Conservation (phyloP, 2,113 vertebrate genomes). For the Cnemophilus loriae region DNA sequence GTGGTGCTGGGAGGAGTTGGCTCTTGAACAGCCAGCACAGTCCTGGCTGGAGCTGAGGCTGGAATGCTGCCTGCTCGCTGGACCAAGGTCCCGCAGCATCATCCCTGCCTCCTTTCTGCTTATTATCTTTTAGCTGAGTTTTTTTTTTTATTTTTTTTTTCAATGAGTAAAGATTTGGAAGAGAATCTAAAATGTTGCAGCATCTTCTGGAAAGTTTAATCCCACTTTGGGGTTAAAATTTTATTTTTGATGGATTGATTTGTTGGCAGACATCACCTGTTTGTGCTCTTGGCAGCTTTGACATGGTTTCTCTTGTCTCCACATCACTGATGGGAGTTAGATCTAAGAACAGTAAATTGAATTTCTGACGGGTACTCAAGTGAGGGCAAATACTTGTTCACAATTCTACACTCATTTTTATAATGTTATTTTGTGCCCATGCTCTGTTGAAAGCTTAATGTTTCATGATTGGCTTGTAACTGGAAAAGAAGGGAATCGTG, state of each 20-base stretch:
- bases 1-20: neutral
- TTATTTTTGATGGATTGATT: neutral
- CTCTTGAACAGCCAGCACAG: neutral
- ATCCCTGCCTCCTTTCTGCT: neutral
- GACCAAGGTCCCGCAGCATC: neutral
- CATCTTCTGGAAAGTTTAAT: neutral
- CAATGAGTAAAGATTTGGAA: neutral
- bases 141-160: accelerated
- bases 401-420: neutral
- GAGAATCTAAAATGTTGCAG: neutral
- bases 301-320: neutral
- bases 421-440: neutral
- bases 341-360: neutral
- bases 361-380: neutral
- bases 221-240: neutral
- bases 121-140: neutral
- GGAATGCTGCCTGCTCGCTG: neutral
- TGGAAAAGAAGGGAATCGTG: neutral
- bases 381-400: neutral
- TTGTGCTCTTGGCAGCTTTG: neutral
- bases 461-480: neutral
- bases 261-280: neutral
- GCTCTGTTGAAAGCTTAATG: neutral
- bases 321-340: neutral
- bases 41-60: neutral